Conservation (phyloP, 2,797 vertebrate species). For the Xyrichtys novacula region DNA sequence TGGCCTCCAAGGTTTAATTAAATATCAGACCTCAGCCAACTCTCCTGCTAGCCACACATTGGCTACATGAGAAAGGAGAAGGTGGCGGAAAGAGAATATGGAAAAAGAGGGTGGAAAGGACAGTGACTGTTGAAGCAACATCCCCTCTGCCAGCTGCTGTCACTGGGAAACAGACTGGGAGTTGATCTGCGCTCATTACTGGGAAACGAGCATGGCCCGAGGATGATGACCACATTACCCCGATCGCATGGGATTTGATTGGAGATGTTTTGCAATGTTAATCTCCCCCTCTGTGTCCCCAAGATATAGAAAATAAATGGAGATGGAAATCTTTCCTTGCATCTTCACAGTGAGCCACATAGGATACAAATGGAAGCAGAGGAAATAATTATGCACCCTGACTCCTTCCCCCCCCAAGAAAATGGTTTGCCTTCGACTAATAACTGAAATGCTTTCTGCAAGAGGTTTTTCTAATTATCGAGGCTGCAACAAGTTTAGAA, state of each 20-base stretch:
- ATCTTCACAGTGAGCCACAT: constrained; percentile 50
- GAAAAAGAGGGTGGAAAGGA: constrained; percentile 48
- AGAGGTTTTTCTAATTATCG: constrained; percentile 42
- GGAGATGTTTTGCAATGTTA: constrained; percentile 78
- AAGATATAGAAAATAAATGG: constrained; percentile 71
- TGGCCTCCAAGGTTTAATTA: constrained; percentile 75
- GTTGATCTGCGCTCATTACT: constrained; percentile 86
- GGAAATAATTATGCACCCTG: constrained; percentile 61
- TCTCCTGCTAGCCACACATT: constrained; percentile 51
- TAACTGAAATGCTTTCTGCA: constrained; percentile 27
- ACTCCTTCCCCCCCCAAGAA: constrained; percentile 6
- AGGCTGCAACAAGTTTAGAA: constrained; percentile 23
- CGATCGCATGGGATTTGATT: constrained; percentile 73
- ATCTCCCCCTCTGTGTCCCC: constrained; percentile 72
- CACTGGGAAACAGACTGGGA: constrained; percentile 79
- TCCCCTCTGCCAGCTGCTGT: constrained; percentile 71
- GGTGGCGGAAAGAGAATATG: constrained; percentile 7
- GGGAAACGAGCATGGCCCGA: constrained; percentile 73
- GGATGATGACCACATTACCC: constrained; percentile 78
- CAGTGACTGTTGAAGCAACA: constrained; percentile 62
- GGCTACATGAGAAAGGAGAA: constrained; percentile 36
- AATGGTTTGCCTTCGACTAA: constrained; percentile 34
- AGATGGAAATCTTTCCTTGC: constrained; percentile 64
- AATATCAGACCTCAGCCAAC: constrained; percentile 73
- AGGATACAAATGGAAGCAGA: constrained; percentile 66